phyloP scores from a whole-genome alignment of 2,888 invertebrate species.

The Trichopria drosophilae region DNA sequence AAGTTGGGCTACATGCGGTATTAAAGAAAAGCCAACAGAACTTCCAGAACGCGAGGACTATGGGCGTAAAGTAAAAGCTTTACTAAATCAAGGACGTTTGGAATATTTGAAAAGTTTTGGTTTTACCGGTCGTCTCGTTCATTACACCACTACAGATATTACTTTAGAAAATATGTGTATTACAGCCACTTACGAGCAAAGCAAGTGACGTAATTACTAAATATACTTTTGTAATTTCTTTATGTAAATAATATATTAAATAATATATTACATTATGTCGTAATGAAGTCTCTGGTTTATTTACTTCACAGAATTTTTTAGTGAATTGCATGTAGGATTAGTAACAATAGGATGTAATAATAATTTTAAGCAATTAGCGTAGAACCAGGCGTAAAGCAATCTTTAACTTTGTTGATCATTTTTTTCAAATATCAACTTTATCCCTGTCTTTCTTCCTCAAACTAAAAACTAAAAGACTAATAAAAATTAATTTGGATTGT shows the following conservation, averaged over 20 bases:
- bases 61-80: slow-evolving; percentile 74
- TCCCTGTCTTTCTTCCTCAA: too few relatives aligned
- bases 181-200: slow-evolving; percentile 66
- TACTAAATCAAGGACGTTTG: slow-evolving; percentile 78
- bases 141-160: slow-evolving; percentile 67
- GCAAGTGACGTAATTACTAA: slow-evolving; percentile 23
- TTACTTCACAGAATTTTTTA: too few relatives aligned
- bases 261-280: too few relatives aligned
- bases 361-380: too few relatives aligned
- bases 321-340: too few relatives aligned
- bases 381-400: too few relatives aligned
- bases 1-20: slow-evolving; percentile 88
- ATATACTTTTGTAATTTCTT: not conserved
- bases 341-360: too few relatives aligned
- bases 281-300: too few relatives aligned
- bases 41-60: slow-evolving; percentile 62
- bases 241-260: not conserved
- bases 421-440: too few relatives aligned
- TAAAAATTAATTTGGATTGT: too few relatives aligned
- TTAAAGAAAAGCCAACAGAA: slow-evolving; percentile 59
- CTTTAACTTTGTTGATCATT: too few relatives aligned
- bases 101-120: slow-evolving; percentile 64
- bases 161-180: slow-evolving; percentile 82
- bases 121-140: slow-evolving; percentile 66
- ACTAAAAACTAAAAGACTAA: too few relatives aligned